These are phyloP conservation scores for Numida meleagris DNA, from an alignment of 2,113 vertebrate genomes.

Conservation along the genomic window DNA sequence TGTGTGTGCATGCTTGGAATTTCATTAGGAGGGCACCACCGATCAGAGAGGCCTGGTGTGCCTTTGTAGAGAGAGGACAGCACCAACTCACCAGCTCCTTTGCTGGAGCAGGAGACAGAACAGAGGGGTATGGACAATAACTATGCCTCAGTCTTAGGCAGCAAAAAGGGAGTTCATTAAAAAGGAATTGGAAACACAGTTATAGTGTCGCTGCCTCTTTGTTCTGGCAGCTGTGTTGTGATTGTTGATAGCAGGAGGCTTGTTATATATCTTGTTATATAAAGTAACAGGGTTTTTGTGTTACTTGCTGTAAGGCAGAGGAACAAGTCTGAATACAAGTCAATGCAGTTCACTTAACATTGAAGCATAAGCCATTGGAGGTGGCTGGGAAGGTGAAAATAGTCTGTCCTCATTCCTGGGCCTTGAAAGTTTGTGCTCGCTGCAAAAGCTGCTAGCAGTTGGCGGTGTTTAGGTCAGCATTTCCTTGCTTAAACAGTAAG, in stretches of 20 bases:
- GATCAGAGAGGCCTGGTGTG: background rate
- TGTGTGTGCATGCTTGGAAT: background rate
- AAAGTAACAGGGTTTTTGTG: background rate
- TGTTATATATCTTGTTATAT: too few species aligned
- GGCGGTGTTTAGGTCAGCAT: background rate
- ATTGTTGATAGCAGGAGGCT: background rate
- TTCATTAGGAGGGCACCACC: background rate
- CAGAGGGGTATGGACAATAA: fast-evolving
- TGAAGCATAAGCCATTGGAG: background rate
- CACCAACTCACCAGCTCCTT: background rate
- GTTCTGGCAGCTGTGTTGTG: background rate
- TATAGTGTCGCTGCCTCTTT: background rate
- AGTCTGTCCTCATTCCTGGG: background rate
- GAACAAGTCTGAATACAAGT: background rate
- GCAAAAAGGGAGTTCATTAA: background rate
- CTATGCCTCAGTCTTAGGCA: background rate
- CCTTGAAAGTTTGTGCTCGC: background rate
- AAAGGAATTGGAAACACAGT: background rate
- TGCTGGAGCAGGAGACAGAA: background rate
- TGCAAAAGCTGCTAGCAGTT: background rate
- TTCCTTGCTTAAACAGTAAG: background rate
- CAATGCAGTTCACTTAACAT: background rate
- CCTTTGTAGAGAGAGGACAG: background rate
- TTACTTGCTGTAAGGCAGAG: background rate
- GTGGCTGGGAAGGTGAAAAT: background rate